Evolutionary conservation across 2,113 vertebrate species (phyloP).

Genomic region (Lates calcarifer): DNA sequence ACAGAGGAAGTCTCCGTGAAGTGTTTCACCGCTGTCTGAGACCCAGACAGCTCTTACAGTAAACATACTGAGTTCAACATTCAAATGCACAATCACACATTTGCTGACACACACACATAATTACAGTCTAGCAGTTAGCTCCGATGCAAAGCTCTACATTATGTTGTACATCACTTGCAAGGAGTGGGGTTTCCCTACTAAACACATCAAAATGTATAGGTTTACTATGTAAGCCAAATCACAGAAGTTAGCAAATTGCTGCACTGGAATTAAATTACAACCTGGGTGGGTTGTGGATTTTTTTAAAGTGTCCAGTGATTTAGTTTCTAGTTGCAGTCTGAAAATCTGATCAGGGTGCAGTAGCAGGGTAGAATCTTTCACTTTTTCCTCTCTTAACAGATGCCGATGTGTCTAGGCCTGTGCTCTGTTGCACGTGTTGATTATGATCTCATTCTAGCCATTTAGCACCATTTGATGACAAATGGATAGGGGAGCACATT

Average conservation of each 20-base stretch:
- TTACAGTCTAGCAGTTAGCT: conserved; percentile 48
- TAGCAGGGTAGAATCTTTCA: background rate
- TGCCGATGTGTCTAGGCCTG: background rate
- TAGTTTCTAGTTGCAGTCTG: background rate
- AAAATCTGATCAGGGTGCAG: conserved; percentile 13
- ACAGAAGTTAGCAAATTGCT: conserved; percentile 6
- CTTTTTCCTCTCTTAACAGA: background rate
- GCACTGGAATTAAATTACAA: conserved; percentile 32
- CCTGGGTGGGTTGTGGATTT: background rate
- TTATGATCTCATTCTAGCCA: conserved; percentile 8
- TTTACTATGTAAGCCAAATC: background rate
- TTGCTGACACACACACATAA: conserved; percentile 50
- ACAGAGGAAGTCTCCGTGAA: conserved; percentile 74
- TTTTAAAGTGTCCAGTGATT: background rate
- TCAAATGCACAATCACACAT: conserved; percentile 45
- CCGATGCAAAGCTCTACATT: conserved; percentile 23
- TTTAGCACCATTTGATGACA: conserved; percentile 18
- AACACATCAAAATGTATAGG: conserved; percentile 33
- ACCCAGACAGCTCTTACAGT: conserved; percentile 65
- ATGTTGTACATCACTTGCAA: conserved; percentile 25
- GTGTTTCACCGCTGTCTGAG: conserved; percentile 61
- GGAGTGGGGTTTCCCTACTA: conserved; percentile 51
- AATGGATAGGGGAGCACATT: background rate
- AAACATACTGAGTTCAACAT: conserved; percentile 57
- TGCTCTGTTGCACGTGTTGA: background rate